Evolutionary conservation across 1,140 invertebrate species (phyloP), one percentile per base, ranked within the genome.

Genomic region (Chironomus striatipennis): DNA sequence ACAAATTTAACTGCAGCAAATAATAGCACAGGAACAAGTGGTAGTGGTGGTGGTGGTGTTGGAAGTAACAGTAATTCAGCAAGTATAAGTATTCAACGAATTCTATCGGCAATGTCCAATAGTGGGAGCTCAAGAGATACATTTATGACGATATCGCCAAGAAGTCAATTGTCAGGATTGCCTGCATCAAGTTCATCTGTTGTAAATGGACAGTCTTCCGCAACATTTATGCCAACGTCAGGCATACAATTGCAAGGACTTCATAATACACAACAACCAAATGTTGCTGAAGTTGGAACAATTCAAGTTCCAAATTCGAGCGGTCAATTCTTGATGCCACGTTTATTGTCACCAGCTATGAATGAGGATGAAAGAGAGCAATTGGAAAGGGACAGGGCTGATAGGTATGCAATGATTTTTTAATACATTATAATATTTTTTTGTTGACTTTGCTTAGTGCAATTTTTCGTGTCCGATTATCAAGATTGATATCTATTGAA

Each of bases 341-440:
- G 82, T 77, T 82, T 81, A 42, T 82, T 82, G 80, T 78, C 80
- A 78, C 81, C 81, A 74, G 79, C 77, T 17, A 76, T 82, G 18
- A 78, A 78, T 70, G 81, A 82, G 76, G 77, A 77, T 72, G 81
- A 82, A 75, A 79, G 78, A 77, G 80, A 79, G 76, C 79, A 79
- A 74, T 74, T 81, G 72, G 81, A 81, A 76, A 75, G 79, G 73
- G 79, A 80, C 74, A 78, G 81, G 70, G 79, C 80, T 73, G 78
- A 82, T 78, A 78, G 81, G 81, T 82, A 77, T 77, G 75, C 73
- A 34, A 57, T 64, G 2, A 20, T 4, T 24, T 0, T 17, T 17
- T 73, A 34, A 34, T 47, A 47, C 2, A 15, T 57, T 57, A 34
- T 34, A 1, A 57, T n/a, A n/a, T n/a, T n/a, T n/a, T n/a, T 73